A percentile compares a stretch with the other conserved stretches of the same genome.
Conservation (phyloP, 2,113 vertebrate species). For the Collichthys lucidus region DNA sequence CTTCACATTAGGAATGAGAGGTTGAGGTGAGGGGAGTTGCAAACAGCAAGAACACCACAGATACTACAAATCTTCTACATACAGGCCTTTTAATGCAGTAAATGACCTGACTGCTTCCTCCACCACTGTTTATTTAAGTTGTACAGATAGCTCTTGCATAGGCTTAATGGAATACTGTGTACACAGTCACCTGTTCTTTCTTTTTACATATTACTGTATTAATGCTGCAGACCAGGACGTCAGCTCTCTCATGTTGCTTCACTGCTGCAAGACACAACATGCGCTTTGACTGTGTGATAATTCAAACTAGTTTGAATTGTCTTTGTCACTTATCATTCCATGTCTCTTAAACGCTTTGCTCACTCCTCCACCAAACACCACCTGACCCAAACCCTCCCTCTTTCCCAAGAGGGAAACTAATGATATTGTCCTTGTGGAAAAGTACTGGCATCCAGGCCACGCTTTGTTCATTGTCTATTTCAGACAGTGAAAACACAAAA, state of each 20-base stretch:
- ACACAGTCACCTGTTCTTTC: neutral
- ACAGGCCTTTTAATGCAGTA: neutral
- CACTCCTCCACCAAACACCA: slow-evolving; percentile 11
- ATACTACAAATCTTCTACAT: too few species aligned
- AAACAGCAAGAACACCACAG: too few species aligned
- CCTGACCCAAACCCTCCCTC: slow-evolving; percentile 33
- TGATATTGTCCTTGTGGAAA: slow-evolving; percentile 83
- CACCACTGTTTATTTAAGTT: neutral
- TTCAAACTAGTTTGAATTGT: neutral
- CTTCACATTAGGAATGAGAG: too few species aligned
- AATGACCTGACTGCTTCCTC: neutral
- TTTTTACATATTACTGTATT: neutral
- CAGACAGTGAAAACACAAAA: slow-evolving; percentile 55
- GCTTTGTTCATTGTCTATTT: slow-evolving; percentile 84
- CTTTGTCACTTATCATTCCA: slow-evolving; percentile 19
- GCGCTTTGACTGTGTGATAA: neutral
- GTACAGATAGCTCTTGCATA: neutral
- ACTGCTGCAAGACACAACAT: neutral
- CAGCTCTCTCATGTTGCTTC: neutral
- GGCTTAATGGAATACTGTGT: neutral
- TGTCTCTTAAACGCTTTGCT: slow-evolving; percentile 11
- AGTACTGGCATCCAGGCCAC: slow-evolving; percentile 79
- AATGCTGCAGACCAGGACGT: neutral
- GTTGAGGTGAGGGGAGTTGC: too few species aligned
- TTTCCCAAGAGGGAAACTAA: slow-evolving; percentile 65